Evolutionary conservation across 2,113 vertebrate species (phyloP).

Genomic region (Malurus alboscapulatus): DNA sequence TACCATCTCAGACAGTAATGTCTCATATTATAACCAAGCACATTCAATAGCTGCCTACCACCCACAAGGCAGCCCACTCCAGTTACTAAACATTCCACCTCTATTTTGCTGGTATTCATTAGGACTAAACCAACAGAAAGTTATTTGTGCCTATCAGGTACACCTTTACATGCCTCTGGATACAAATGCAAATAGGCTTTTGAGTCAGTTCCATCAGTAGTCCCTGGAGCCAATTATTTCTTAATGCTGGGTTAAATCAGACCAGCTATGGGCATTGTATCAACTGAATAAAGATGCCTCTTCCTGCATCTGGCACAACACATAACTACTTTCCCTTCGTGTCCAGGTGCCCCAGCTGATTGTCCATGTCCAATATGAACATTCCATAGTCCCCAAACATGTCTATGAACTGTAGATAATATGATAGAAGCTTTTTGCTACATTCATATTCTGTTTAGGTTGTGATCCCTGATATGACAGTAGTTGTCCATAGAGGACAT

Average conservation of each 20-base stretch:
- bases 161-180: background rate
- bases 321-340: background rate
- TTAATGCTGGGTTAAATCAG: background rate
- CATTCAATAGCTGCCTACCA: background rate
- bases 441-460: background rate
- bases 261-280: background rate
- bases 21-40: background rate
- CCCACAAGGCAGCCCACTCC: background rate
- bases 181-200: background rate
- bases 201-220: background rate
- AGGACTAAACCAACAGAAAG: background rate
- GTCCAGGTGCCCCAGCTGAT: background rate
- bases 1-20: background rate
- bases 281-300: background rate
- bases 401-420: background rate
- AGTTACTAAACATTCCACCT: background rate
- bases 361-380: background rate
- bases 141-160: conserved; percentile 24
- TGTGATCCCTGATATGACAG: background rate
- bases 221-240: conserved; percentile 6
- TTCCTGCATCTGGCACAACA: background rate
- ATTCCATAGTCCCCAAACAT: background rate
- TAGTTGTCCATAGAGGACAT: background rate
- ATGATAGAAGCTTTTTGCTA: background rate
- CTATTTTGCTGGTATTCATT: background rate